phyloP scores from a whole-genome alignment of 2,888 invertebrate species.

The Nasonia oneida region DNA sequence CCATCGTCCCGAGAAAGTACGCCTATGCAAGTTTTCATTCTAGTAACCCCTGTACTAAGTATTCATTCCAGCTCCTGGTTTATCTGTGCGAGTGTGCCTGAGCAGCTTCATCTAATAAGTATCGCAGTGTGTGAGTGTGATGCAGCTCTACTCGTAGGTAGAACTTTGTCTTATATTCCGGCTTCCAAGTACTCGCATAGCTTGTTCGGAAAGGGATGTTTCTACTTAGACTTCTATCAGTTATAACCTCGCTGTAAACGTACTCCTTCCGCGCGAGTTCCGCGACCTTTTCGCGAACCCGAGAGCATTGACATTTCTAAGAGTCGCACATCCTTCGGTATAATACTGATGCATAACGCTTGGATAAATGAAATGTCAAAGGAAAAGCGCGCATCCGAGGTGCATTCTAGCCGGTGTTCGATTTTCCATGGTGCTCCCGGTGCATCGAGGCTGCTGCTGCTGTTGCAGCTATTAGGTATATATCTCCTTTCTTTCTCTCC shows the following conservation, averaged over 20 bases:
- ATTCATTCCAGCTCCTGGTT: background rate
- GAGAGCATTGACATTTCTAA: background rate
- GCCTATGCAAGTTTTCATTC: background rate
- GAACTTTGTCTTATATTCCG: too few relatives aligned
- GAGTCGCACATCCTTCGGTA: background rate
- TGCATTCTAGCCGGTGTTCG: background rate
- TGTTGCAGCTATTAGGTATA: too few relatives aligned
- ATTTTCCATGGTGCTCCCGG: constrained; percentile 1
- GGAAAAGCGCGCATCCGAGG: background rate
- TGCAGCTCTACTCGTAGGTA: too few relatives aligned
- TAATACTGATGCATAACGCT: background rate
- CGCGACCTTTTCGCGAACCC: too few relatives aligned
- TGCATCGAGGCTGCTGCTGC: background rate
- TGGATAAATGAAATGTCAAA: background rate
- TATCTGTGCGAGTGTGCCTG: too few relatives aligned
- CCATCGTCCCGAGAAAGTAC: background rate
- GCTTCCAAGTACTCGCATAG: too few relatives aligned
- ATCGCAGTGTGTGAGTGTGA: background rate
- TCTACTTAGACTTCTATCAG: background rate
- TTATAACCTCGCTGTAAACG: background rate
- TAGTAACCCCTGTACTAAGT: background rate
- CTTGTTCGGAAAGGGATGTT: background rate
- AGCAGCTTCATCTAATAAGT: background rate
- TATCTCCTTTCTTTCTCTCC: background rate
- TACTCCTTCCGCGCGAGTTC: background rate